Percentiles rank a stretch among this genome's conserved stretches.
Conservation (phyloP, 2,888 invertebrate genomes). For the Orthosia cruda region DNA sequence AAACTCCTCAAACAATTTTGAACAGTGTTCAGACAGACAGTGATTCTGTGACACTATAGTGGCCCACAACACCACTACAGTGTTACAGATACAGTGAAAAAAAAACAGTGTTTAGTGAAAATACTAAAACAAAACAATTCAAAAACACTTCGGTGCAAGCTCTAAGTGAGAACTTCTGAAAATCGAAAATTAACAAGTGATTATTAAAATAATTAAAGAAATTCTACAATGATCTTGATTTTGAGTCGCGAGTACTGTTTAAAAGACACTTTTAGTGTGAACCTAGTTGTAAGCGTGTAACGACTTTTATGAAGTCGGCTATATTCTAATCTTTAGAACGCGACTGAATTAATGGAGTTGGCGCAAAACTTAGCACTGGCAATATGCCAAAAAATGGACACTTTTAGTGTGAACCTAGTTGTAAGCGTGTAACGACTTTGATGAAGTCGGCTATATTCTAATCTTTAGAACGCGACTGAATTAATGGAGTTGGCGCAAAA, state of each 20-base stretch:
- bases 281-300: background rate
- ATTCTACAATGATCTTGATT: too few relatives aligned
- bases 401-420: background rate
- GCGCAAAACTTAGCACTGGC: background rate
- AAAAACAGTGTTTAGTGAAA: too few relatives aligned
- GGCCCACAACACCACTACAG: background rate
- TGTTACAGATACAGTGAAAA: too few relatives aligned
- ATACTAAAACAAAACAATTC: too few relatives aligned
- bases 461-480: conserved; percentile 27
- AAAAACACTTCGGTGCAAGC: background rate
- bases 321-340: conserved; percentile 42
- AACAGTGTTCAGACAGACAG: conserved; percentile 5
- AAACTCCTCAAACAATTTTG: background rate
- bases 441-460: conserved; percentile 8
- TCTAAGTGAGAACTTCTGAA: background rate
- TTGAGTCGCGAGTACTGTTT: too few relatives aligned
- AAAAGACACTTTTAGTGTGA: background rate
- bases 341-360: background rate
- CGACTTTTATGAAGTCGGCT: background rate
- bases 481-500: background rate
- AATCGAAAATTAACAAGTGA: background rate
- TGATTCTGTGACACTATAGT: conserved; percentile 16
- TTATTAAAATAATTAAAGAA: too few relatives aligned
- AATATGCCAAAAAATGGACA: background rate
- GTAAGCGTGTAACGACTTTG: background rate